Conservation (phyloP, 2,888 invertebrate species). For the Eilema griseolum region DNA sequence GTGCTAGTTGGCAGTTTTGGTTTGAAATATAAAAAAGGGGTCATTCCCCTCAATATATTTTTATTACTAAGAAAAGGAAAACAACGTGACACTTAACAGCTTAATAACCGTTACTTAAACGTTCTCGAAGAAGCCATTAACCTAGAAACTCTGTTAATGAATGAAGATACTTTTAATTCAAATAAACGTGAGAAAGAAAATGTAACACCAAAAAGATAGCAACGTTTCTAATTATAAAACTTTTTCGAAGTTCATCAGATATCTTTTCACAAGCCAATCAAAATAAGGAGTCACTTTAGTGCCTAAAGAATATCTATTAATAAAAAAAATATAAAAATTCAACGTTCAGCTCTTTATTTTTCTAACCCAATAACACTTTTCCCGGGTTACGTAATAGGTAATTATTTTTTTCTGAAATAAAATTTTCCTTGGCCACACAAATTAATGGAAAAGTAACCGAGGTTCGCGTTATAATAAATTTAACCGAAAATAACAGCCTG, state of each 20-base stretch:
- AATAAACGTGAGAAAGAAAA: background rate
- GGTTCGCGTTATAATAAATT: background rate
- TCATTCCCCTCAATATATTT: background rate
- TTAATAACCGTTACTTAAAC: background rate
- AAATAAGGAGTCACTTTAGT: background rate
- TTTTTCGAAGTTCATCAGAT: background rate
- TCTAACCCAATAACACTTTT: background rate
- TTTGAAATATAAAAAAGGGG: background rate
- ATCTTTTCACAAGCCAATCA: conserved; percentile 1
- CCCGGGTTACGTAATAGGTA: background rate
- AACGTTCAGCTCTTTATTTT: background rate
- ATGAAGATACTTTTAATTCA: conserved; percentile 2
- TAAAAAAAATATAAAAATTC: background rate
- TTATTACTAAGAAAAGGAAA: background rate
- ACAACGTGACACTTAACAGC: conserved; percentile 1
- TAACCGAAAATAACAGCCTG: background rate
- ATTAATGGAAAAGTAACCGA: background rate
- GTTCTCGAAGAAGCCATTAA: background rate
- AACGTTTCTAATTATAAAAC: conserved; percentile 4
- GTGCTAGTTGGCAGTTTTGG: background rate
- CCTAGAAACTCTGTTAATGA: background rate
- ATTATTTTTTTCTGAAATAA: background rate
- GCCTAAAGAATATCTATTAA: background rate
- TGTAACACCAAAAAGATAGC: background rate
- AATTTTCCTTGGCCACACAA: background rate